These are phyloP conservation scores for Hirtodrosophila trivittata DNA, from an alignment of 2,888 invertebrate genomes.

Conservation along the genomic window DNA sequence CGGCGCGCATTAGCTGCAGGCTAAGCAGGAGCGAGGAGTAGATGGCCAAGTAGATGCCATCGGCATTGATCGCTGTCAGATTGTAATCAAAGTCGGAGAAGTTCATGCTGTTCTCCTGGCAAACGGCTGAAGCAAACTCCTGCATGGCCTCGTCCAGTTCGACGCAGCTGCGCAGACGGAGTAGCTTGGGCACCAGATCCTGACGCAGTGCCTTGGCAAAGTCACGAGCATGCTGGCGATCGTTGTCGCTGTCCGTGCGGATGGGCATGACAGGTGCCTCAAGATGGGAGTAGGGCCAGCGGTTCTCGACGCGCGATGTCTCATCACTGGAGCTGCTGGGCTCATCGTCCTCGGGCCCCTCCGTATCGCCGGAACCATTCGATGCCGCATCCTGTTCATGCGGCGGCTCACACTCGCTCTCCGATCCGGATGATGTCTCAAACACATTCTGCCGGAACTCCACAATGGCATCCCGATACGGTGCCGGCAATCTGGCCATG, in stretches of 20 bases:
- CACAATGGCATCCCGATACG: conserved; percentile 90
- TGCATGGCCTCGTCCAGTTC: conserved; percentile 96
- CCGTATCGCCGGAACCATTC: conserved; percentile 88
- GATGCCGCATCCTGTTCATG: conserved; percentile 88
- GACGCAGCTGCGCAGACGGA: conserved; percentile 90
- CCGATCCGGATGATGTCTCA: conserved; percentile 85
- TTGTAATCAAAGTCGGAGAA: conserved; percentile 85
- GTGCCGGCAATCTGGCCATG: conserved; percentile 91
- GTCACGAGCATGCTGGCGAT: conserved; percentile 93
- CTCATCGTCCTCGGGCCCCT: conserved; percentile 88
- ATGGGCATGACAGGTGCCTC: conserved; percentile 83
- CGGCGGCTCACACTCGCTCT: conserved; percentile 89
- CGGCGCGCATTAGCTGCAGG: conserved; percentile 90
- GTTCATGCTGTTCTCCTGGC: conserved; percentile 88
- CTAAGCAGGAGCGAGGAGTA: conserved; percentile 93
- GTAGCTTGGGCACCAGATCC: conserved; percentile 90
- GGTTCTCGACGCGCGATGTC: conserved; percentile 83
- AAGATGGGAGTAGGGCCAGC: conserved; percentile 84
- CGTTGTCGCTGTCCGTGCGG: conserved; percentile 89
- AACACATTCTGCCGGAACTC: conserved; percentile 88
- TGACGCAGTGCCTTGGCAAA: conserved; percentile 91
- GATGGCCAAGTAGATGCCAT: conserved; percentile 96
- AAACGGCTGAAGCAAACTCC: conserved; percentile 95
- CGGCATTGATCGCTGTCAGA: conserved; percentile 92
- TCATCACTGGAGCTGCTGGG: conserved; percentile 85